phyloP scores from a whole-genome alignment of 2,113 vertebrate genomes.

The Phyllopteryx taeniolatus region DNA sequence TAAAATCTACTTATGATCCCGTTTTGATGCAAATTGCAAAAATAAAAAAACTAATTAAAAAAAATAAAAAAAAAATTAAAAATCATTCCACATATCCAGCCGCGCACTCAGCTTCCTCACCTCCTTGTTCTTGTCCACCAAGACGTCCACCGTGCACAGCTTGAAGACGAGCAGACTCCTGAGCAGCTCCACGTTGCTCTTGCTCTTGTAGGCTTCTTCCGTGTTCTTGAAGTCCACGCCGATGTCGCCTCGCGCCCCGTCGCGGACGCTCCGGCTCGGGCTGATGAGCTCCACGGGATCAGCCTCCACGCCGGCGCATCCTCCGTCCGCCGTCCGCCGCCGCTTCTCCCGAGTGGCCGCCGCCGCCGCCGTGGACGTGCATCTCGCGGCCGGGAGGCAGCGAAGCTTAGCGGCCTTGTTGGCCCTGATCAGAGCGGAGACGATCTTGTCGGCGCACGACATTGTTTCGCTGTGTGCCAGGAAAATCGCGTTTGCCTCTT shows the following conservation, averaged over 20 bases:
- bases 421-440: constrained; percentile 17
- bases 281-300: constrained; percentile 49
- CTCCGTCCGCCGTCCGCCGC: constrained; percentile 36
- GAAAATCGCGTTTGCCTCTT: background rate
- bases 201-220: constrained; percentile 79
- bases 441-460: constrained; percentile 54
- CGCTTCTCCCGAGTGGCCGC: constrained; percentile 40
- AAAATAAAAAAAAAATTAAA: too few relatives aligned
- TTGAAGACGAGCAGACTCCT: constrained; percentile 75
- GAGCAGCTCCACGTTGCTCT: constrained; percentile 72
- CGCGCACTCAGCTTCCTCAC: constrained; percentile 37
- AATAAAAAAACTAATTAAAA: too few relatives aligned
- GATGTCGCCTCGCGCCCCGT: constrained; percentile 7
- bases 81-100: too few relatives aligned
- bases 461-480: constrained; percentile 30
- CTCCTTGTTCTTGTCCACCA: constrained; percentile 77
- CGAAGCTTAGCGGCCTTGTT: constrained; percentile 24
- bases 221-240: constrained; percentile 71
- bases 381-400: constrained; percentile 28
- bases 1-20: too few relatives aligned
- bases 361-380: constrained; percentile 43
- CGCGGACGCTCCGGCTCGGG: background rate
- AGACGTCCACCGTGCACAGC: constrained; percentile 66
- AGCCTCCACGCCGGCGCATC: constrained; percentile 43
- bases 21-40: too few relatives aligned